Evolutionary conservation across 2,888 invertebrate species (phyloP).

Genomic region (Spodoptera picta): DNA sequence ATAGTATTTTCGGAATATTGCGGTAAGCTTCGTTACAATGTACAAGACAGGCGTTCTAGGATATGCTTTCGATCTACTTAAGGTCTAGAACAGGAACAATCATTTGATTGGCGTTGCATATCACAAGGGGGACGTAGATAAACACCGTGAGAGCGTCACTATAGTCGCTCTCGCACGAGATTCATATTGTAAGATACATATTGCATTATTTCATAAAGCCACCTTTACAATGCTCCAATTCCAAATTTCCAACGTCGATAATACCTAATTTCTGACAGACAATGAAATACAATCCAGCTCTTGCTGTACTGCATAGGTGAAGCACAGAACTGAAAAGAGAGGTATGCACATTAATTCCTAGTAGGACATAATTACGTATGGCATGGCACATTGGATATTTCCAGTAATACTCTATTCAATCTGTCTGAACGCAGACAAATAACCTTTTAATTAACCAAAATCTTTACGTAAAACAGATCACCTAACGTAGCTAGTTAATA

Average conservation of each 20-base stretch:
- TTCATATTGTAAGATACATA: slow-evolving; percentile 8
- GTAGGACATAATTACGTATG: too few species aligned
- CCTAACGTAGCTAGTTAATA: slow-evolving; percentile 56
- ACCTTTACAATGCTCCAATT: too few species aligned
- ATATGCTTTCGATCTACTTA: slow-evolving; percentile 10
- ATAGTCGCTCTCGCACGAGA: slow-evolving; percentile 37
- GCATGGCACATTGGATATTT: background rate
- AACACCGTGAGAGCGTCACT: slow-evolving; percentile 39
- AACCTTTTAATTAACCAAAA: slow-evolving; percentile 43
- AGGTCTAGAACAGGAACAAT: slow-evolving; percentile 33
- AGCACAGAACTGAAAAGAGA: too few species aligned
- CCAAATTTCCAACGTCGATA: too few species aligned
- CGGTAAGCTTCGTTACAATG: background rate
- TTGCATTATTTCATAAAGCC: too few species aligned
- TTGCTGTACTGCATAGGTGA: too few species aligned
- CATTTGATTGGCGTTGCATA: slow-evolving; percentile 52
- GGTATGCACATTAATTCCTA: too few species aligned
- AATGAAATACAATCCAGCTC: too few species aligned
- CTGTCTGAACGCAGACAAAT: slow-evolving; percentile 15
- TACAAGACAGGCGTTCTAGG: slow-evolving; percentile 5
- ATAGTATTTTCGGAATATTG: background rate
- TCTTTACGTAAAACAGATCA: slow-evolving; percentile 49
- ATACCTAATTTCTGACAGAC: too few species aligned
- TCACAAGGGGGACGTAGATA: slow-evolving; percentile 43
- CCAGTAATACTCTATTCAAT: background rate